phyloP scores from a whole-genome alignment of 2,797 vertebrate species.

The Hypotaenidia philippensis region DNA sequence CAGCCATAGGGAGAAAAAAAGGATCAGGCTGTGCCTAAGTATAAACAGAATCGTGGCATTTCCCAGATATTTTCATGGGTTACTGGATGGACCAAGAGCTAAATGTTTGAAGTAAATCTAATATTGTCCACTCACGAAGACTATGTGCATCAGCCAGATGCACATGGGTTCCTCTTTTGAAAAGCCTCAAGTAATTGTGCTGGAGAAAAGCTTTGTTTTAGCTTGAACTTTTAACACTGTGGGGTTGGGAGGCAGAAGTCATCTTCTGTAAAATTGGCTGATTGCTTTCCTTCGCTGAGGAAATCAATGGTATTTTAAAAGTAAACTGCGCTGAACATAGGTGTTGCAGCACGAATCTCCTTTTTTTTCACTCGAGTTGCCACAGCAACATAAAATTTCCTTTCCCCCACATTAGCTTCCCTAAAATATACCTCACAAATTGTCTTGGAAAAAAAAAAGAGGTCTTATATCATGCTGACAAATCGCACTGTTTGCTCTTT shows the following conservation, averaged over 20 bases:
- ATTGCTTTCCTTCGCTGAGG: neutral
- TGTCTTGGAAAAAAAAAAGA: slow-evolving; percentile 8
- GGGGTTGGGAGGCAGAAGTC: slow-evolving; percentile 1
- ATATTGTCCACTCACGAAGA: neutral
- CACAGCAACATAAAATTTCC: slow-evolving; percentile 71
- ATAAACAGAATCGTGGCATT: neutral
- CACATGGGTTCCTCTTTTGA: neutral
- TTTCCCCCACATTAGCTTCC: slow-evolving; percentile 44
- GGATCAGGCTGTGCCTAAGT: neutral
- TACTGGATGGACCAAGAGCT: neutral
- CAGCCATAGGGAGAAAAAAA: neutral
- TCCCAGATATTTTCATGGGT: neutral
- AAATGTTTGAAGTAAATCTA: neutral
- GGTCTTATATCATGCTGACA: neutral
- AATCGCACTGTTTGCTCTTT: slow-evolving; percentile 34
- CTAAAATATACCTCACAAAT: slow-evolving; percentile 65
- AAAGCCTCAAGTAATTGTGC: neutral
- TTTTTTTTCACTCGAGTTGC: slow-evolving; percentile 54
- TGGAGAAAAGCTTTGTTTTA: slow-evolving; percentile 43
- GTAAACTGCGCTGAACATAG: slow-evolving; percentile 39
- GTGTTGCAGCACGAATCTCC: neutral
- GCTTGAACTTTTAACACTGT: neutral
- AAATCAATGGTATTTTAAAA: slow-evolving; percentile 67
- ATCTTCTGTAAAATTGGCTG: slow-evolving; percentile 26
- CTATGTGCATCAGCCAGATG: neutral